These are phyloP conservation scores for Paramormyrops hopkinsi DNA, from an alignment of 2,797 vertebrate species.

Conservation along the genomic window DNA sequence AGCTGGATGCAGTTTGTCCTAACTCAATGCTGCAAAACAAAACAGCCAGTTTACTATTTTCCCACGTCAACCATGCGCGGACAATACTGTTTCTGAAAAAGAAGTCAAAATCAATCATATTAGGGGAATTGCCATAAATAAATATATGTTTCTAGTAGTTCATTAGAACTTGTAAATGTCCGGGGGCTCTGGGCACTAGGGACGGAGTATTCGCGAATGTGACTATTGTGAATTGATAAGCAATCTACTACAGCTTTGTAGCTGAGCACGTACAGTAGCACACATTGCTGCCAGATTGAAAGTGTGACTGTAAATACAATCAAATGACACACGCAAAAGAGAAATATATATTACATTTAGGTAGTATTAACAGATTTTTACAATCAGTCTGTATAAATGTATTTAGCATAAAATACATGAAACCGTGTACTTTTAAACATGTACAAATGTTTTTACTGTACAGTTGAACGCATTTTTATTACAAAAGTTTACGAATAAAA, in stretches of 20 bases:
- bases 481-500: slow-evolving; percentile 21
- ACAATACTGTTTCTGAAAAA: not conserved
- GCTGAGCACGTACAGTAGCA: slow-evolving; percentile 42
- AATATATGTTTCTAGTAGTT: slow-evolving; percentile 32
- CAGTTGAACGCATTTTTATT: slow-evolving; percentile 9
- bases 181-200: not conserved
- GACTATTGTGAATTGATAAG: not conserved
- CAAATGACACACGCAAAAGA: not conserved
- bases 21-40: not conserved
- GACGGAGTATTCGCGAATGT: not conserved
- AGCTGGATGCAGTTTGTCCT: slow-evolving; percentile 17
- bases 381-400: slow-evolving; percentile 1
- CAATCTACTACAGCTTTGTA: slow-evolving; percentile 36
- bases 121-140: not conserved
- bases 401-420: slow-evolving; percentile 20
- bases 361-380: not conserved
- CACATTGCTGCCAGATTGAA: slow-evolving; percentile 31
- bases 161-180: slow-evolving; percentile 20
- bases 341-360: not conserved
- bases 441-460: slow-evolving; percentile 17
- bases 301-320: not conserved
- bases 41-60: not conserved
- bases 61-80: not conserved
- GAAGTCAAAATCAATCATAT: not conserved
- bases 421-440: slow-evolving; percentile 18